Evolutionary conservation across 2,888 invertebrate species (phyloP).

Genomic region (Ophion obscuratus): DNA sequence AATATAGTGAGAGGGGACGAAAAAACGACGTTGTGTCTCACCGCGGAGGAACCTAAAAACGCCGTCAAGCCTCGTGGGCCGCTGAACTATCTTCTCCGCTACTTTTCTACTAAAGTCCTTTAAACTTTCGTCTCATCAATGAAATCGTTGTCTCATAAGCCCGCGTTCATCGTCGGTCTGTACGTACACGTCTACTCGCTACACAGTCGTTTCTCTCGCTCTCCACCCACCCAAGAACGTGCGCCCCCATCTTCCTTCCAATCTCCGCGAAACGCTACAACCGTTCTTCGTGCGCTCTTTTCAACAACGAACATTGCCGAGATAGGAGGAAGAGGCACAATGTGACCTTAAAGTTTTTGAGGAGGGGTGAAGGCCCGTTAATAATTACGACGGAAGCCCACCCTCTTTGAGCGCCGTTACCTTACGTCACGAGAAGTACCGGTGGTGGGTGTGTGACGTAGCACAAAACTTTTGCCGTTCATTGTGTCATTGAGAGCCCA

Average conservation of each 20-base stretch:
- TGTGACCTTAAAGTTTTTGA: background rate
- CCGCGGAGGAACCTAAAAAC: slow-evolving; percentile 54
- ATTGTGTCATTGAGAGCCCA: background rate
- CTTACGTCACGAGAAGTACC: background rate
- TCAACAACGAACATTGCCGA: background rate
- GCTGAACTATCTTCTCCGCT: slow-evolving; percentile 31
- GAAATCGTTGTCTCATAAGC: slow-evolving; percentile 44
- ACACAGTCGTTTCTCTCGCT: slow-evolving; percentile 41
- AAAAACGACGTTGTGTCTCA: slow-evolving; percentile 15
- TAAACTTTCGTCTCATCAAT: slow-evolving; percentile 44
- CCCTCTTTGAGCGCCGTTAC: background rate
- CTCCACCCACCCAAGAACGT: no score
- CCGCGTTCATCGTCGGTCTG: background rate
- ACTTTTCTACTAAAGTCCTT: slow-evolving; percentile 38
- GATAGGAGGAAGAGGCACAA: background rate
- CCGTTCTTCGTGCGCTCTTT: slow-evolving; percentile 16
- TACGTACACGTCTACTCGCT: slow-evolving; percentile 9
- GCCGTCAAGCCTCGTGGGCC: slow-evolving; percentile 49
- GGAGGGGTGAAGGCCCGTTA: no score
- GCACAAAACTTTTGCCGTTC: background rate
- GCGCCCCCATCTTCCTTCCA: slow-evolving; percentile 19
- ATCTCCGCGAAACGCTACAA: slow-evolving; percentile 23
- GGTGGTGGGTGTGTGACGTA: background rate
- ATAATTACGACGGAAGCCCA: background rate
- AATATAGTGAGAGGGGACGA: slow-evolving; percentile 36